These are phyloP conservation scores for Athalia cordata DNA, from an alignment of 2,888 invertebrate species.

Conservation along the genomic window DNA sequence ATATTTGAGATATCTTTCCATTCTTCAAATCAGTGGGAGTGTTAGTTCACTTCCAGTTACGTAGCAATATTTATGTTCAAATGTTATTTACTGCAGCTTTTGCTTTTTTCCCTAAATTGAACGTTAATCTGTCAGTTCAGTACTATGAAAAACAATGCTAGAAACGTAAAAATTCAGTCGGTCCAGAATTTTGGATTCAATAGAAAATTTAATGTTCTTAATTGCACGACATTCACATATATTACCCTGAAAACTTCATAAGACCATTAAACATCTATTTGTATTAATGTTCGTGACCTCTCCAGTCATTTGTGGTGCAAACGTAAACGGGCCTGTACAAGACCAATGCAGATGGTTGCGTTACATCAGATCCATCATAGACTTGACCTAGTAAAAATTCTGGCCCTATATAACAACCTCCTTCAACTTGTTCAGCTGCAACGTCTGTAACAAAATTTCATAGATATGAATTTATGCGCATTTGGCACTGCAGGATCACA, in stretches of 20 bases:
- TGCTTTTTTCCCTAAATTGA: slow-evolving; percentile 28
- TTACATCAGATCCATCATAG: slow-evolving; percentile 79
- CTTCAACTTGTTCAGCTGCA: slow-evolving; percentile 83
- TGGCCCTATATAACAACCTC: slow-evolving; percentile 85
- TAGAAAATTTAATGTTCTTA: slow-evolving; percentile 23
- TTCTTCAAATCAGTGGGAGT: slow-evolving; percentile 20
- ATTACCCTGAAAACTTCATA: slow-evolving; percentile 41
- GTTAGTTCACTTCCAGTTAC: neutral
- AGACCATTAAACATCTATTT: slow-evolving; percentile 23
- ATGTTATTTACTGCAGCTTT: neutral
- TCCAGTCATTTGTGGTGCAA: slow-evolving; percentile 68
- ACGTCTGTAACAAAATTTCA: slow-evolving; percentile 76
- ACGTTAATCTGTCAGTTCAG: slow-evolving; percentile 24
- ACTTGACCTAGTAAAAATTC: slow-evolving; percentile 88
- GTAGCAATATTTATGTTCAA: slow-evolving; percentile 14
- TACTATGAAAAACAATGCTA: slow-evolving; percentile 31
- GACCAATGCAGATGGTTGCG: slow-evolving; percentile 74
- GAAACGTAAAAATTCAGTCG: slow-evolving; percentile 35
- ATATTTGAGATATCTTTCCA: slow-evolving; percentile 13
- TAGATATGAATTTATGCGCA: neutral
- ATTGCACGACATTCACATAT: slow-evolving; percentile 29
- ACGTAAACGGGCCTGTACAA: slow-evolving; percentile 81
- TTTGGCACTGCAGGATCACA: neutral
- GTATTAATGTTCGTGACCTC: slow-evolving; percentile 53
- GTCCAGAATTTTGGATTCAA: slow-evolving; percentile 36